Conservation (phyloP, 2,113 vertebrate genomes). For the Pachycephala philippinensis region DNA sequence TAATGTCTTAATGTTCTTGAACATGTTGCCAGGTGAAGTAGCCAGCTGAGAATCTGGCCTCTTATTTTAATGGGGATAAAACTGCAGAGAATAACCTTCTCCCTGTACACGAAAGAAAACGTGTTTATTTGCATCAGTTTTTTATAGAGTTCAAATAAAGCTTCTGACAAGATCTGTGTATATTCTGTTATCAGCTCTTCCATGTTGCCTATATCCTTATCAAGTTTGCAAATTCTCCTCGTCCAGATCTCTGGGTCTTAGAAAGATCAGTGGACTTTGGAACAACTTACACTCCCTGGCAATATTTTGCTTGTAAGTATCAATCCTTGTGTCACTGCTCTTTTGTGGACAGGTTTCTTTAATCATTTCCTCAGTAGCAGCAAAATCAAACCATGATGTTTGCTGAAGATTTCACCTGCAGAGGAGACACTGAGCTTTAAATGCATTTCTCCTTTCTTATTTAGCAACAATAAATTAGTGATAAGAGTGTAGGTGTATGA, state of each 20-base stretch:
- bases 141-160: neutral
- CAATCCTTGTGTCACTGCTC: neutral
- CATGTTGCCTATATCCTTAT: conserved; percentile 92
- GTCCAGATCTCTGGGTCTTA: conserved; percentile 91
- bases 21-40: neutral
- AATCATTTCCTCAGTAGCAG: neutral
- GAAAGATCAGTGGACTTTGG: conserved; percentile 90
- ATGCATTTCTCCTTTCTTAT: neutral
- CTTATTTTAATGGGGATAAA: neutral
- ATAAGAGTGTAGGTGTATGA: neutral
- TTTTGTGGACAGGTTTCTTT: neutral
- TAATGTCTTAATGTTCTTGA: neutral
- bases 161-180: neutral
- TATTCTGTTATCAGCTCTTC: conserved; percentile 83
- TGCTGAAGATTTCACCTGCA: neutral
- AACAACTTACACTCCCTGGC: conserved; percentile 87
- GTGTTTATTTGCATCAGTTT: neutral
- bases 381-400: neutral
- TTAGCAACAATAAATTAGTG: neutral
- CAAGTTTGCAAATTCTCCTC: conserved; percentile 94
- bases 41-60: neutral
- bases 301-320: conserved; percentile 95
- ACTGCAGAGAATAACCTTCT: neutral
- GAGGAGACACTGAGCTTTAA: neutral
- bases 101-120: neutral